Conservation (phyloP, 1,140 invertebrate genomes). For the Stegodyphus dumicola region DNA sequence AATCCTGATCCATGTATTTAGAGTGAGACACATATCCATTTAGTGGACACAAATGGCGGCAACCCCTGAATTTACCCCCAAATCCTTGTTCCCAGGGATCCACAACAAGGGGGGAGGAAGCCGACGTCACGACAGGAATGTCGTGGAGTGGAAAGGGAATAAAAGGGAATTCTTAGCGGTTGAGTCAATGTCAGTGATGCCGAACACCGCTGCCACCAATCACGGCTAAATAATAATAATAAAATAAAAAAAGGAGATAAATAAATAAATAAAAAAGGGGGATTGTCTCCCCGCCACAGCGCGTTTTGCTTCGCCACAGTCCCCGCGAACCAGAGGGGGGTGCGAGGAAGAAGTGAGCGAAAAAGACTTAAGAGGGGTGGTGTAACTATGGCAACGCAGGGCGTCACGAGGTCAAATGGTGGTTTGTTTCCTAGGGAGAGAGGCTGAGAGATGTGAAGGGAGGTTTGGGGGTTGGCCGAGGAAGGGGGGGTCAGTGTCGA, state of each 20-base stretch:
- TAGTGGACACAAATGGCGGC: conserved; percentile 12
- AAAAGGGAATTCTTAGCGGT: conserved; percentile 54
- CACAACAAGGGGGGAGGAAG: neutral
- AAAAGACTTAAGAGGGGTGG: neutral
- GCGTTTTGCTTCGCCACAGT: neutral
- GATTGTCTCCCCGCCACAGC: neutral
- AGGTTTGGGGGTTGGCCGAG: neutral
- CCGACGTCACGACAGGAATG: conserved; percentile 25
- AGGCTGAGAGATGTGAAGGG: neutral
- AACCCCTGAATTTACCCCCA: neutral
- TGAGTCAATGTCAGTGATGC: conserved; percentile 49
- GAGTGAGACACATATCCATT: neutral
- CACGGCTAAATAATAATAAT: conserved; percentile 46
- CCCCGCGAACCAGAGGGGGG: neutral
- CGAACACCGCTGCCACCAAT: conserved; percentile 37
- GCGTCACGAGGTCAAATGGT: conserved; percentile 36
- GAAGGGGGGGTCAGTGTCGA: neutral
- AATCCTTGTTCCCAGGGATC: neutral
- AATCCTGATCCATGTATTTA: too few species aligned
- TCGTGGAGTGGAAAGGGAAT: conserved; percentile 1
- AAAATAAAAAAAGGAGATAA: conserved; percentile 26
- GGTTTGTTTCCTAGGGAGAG: conserved; percentile 16
- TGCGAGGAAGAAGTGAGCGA: neutral
- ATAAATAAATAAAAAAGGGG: conserved; percentile 38
- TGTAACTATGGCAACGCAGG: conserved; percentile 24